phyloP scores from a whole-genome alignment of 1,140 invertebrate species.

The Prorops nasuta region DNA sequence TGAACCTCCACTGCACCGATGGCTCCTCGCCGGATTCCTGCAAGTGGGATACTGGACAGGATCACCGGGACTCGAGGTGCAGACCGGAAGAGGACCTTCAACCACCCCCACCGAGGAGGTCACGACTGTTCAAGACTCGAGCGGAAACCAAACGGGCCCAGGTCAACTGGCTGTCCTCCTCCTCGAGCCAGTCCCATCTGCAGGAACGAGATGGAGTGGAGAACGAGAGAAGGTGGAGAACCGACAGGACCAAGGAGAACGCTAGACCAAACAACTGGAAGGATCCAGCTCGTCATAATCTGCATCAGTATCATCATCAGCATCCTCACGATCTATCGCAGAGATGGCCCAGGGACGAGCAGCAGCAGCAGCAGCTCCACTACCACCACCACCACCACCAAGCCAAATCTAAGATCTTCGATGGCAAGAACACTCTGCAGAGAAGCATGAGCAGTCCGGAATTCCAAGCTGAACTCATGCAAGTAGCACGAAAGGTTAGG shows the following conservation, averaged over 20 bases:
- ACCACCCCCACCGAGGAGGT: slow-evolving; percentile 60
- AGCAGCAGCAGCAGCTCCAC: too few relatives aligned
- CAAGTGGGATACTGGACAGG: slow-evolving; percentile 38
- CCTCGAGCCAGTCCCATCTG: slow-evolving; percentile 5
- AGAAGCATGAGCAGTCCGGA: slow-evolving; percentile 65
- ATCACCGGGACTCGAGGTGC: slow-evolving; percentile 16
- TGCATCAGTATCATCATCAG: slow-evolving; percentile 4
- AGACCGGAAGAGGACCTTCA: slow-evolving; percentile 30
- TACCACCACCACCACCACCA: too few relatives aligned
- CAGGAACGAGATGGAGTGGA: slow-evolving; percentile 5
- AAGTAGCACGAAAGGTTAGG: slow-evolving; percentile 64
- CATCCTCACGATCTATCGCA: slow-evolving; percentile 19
- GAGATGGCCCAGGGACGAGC: slow-evolving; percentile 18
- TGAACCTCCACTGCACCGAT: slow-evolving; percentile 12
- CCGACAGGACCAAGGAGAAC: background rate
- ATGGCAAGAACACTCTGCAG: slow-evolving; percentile 48
- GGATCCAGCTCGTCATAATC: slow-evolving; percentile 11
- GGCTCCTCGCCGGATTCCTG: slow-evolving; percentile 35
- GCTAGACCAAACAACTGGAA: background rate
- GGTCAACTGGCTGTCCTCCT: slow-evolving; percentile 28
- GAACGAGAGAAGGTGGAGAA: slow-evolving; percentile 21
- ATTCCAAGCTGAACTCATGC: slow-evolving; percentile 67
- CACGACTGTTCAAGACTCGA: slow-evolving; percentile 71
- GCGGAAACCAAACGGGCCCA: slow-evolving; percentile 64
- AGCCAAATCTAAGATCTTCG: slow-evolving; percentile 19